Conservation (phyloP, 2,113 vertebrate species). For the Equus quagga region DNA sequence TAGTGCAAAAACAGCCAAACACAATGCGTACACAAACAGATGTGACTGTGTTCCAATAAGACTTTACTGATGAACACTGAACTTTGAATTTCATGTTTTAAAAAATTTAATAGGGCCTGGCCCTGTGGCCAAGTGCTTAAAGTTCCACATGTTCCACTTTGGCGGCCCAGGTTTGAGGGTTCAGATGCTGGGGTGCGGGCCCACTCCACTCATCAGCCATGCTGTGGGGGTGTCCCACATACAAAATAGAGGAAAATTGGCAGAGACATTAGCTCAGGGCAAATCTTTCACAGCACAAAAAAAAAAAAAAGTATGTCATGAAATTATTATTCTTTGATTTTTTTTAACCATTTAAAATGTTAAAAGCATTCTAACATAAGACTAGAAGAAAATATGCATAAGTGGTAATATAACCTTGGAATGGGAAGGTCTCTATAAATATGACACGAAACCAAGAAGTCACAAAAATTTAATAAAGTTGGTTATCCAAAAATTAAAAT, state of each 20-base stretch:
- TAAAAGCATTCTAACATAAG: background rate
- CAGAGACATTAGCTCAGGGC: too few species aligned
- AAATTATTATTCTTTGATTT: background rate
- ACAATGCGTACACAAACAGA: background rate
- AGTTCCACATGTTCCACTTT: too few species aligned
- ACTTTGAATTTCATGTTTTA: background rate
- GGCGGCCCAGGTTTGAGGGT: too few species aligned
- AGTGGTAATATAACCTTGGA: background rate
- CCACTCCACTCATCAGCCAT: too few species aligned
- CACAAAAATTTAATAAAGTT: background rate
- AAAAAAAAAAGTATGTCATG: background rate
- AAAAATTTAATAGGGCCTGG: background rate
- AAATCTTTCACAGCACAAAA: too few species aligned
- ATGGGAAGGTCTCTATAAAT: background rate
- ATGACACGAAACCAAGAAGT: background rate
- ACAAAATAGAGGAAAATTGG: too few species aligned
- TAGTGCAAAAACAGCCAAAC: background rate
- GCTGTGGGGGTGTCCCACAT: too few species aligned
- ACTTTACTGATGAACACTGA: background rate
- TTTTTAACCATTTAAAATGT: background rate
- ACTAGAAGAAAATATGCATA: background rate
- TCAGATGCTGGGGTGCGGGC: too few species aligned
- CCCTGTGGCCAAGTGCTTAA: too few species aligned
- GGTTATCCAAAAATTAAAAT: background rate
- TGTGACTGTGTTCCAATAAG: background rate